phyloP scores from a whole-genome alignment of 2,888 invertebrate species.

The Tethea ocularis region DNA sequence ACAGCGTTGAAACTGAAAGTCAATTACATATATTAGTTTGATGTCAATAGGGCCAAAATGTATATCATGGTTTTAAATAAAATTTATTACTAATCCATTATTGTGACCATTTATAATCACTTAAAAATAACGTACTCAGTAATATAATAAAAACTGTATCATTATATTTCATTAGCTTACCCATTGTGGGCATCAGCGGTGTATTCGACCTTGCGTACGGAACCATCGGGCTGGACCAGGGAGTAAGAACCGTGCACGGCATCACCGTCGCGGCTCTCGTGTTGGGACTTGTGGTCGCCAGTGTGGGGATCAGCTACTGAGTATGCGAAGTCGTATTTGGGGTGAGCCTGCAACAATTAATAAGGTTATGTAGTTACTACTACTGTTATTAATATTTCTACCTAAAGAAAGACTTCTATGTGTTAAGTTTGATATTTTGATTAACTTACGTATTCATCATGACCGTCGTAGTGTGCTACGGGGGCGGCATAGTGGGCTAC shows the following conservation, averaged over 20 bases:
- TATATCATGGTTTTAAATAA: no score
- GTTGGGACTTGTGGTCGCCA: conserved; percentile 77
- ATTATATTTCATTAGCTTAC: conserved; percentile 19
- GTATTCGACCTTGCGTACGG: conserved; percentile 80
- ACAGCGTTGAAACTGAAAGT: conserved; percentile 75
- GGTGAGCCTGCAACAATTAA: conserved; percentile 39
- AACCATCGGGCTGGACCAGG: conserved; percentile 78
- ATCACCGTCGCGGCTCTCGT: conserved; percentile 70
- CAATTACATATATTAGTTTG: conserved; percentile 5
- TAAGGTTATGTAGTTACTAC: not conserved
- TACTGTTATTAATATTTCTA: not conserved
- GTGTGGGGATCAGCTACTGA: conserved; percentile 76
- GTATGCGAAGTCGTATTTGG: conserved; percentile 68
- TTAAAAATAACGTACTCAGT: no score
- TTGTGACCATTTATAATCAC: no score
- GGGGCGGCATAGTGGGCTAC: conserved; percentile 28
- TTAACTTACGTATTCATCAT: conserved; percentile 39
- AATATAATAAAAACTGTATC: not conserved
- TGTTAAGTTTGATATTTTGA: not conserved
- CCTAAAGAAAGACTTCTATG: no score
- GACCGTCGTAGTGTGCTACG: conserved; percentile 34
- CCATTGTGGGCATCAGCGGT: conserved; percentile 56
- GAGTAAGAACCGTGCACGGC: conserved; percentile 83
- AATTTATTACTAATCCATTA: no score
- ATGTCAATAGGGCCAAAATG: no score